Evolutionary conservation across 2,888 invertebrate genomes (phyloP), one percentile per base, ranked within the genome.

Genomic region (Bibio marci): DNA sequence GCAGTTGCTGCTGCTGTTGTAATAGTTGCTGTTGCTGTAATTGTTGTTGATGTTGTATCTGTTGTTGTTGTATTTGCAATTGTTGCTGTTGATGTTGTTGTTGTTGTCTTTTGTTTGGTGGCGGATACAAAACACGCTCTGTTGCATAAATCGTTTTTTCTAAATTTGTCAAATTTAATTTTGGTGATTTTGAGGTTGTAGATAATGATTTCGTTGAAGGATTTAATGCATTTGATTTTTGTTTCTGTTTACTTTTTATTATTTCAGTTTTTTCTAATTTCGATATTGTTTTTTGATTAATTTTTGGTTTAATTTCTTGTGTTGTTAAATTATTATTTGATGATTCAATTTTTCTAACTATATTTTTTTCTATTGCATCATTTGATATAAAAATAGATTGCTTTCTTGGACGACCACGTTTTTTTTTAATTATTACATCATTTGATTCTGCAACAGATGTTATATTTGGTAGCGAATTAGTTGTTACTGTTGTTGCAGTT

Each of bases 61-160:
- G 4, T 22, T 22, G 22, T 8, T 6, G 4, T 22, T 4, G 18
- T 26, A 17, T 3, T 32, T 26, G 12, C 10, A 11, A 31, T 41
- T 62, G 63, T 63, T 1, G 63, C 61, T 11, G 73, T 71, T 39
- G 78, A 12, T 10, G 26, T 6, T 35, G 35, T 13, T 14, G 10
- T n/a, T 22, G 11, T 1, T 80, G 78, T 31, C 73, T 77, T 58
- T 78, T 80, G 45, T 80, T 69, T 41, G 80, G 71, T 1, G 81
- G 81, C 1, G 82, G 82, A 60, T 82, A 82, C 12, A 82, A 58
- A 2, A 81, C 79, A 47, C 80, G 66, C 50, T 82, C 82, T 0
- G 80, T 76, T 41, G 74, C 80, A 52, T 77, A 79, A 50, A 77
- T 62, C 53, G 76, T 71, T 49, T 77, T 70, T 56, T 78, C 78